Conservation (phyloP, 2,888 invertebrate genomes). For the Crepidodera aurea region DNA sequence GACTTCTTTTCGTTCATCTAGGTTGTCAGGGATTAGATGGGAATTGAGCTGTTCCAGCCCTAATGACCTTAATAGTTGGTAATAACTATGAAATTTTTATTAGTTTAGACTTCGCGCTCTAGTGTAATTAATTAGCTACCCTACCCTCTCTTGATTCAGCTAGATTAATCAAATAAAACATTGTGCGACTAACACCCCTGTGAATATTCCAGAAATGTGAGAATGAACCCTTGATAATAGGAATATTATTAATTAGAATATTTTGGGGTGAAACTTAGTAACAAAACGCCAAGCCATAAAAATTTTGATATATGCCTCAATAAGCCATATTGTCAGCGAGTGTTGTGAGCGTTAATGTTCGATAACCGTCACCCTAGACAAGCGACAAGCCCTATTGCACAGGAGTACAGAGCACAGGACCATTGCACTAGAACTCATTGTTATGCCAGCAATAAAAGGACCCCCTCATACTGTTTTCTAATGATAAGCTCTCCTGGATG, state of each 20-base stretch:
- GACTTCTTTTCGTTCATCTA: no score
- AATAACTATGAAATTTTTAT: no score
- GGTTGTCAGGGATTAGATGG: no score
- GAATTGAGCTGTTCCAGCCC: no score
- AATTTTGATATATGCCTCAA: slow-evolving; percentile 27
- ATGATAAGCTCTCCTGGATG: slow-evolving; percentile 49
- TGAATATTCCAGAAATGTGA: not conserved
- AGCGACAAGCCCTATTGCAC: slow-evolving; percentile 23
- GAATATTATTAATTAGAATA: slow-evolving; percentile 15
- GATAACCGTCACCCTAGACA: slow-evolving; percentile 20
- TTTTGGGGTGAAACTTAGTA: slow-evolving; percentile 18
- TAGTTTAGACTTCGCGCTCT: no score
- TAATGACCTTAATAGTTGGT: no score
- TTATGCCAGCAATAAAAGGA: slow-evolving; percentile 48
- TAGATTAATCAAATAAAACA: no score
- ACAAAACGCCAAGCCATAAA: slow-evolving; percentile 25
- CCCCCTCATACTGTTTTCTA: slow-evolving; percentile 47
- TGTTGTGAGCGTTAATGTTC: slow-evolving; percentile 27
- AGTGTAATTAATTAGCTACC: no score
- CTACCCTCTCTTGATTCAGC: no score
- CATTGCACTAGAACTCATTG: slow-evolving; percentile 41
- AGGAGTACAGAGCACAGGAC: slow-evolving; percentile 21
- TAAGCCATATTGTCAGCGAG: slow-evolving; percentile 29
- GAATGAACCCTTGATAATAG: not conserved
- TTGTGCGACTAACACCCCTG: no score